Evolutionary conservation across 2,113 vertebrate genomes (phyloP).

Genomic region (Forbesichthys agassizii): DNA sequence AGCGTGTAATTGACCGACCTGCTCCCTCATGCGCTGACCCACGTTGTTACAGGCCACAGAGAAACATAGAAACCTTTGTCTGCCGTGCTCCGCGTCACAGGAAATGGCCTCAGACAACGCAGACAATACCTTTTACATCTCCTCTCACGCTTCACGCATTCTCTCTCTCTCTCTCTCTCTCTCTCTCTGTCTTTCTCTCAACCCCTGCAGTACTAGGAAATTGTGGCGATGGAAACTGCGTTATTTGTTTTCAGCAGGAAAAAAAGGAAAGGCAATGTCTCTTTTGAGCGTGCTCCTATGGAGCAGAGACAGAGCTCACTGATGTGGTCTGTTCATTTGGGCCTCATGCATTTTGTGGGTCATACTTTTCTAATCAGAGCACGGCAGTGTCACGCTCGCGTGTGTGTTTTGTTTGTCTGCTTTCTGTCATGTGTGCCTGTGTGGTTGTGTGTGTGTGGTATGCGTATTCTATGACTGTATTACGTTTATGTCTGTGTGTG

Average conservation of each 20-base stretch:
- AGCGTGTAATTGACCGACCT: slow-evolving; percentile 16
- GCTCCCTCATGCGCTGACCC: slow-evolving; percentile 11
- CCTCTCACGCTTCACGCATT: not conserved
- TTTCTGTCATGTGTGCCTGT: slow-evolving; percentile 25
- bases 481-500: slow-evolving; percentile 2
- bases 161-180: not conserved
- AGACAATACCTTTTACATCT: slow-evolving; percentile 1
- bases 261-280: slow-evolving; percentile 20
- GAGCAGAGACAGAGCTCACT: slow-evolving; percentile 51
- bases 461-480: not conserved
- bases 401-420: slow-evolving; percentile 30
- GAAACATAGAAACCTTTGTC: slow-evolving; percentile 32
- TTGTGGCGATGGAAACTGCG: slow-evolving; percentile 45
- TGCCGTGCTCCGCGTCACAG: too few relatives aligned
- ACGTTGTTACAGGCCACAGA: slow-evolving; percentile 42
- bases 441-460: slow-evolving; percentile 28
- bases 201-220: slow-evolving; percentile 25
- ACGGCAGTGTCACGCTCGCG: slow-evolving; percentile 47
- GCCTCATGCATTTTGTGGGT: slow-evolving; percentile 55
- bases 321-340: slow-evolving; percentile 62
- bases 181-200: not conserved
- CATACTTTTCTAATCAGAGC: slow-evolving; percentile 69
- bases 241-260: slow-evolving; percentile 45
- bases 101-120: not conserved
- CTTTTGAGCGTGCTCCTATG: slow-evolving; percentile 25